Evolutionary conservation across 2,888 invertebrate genomes (phyloP).

Genomic region (Brachyopa scutellaris): DNA sequence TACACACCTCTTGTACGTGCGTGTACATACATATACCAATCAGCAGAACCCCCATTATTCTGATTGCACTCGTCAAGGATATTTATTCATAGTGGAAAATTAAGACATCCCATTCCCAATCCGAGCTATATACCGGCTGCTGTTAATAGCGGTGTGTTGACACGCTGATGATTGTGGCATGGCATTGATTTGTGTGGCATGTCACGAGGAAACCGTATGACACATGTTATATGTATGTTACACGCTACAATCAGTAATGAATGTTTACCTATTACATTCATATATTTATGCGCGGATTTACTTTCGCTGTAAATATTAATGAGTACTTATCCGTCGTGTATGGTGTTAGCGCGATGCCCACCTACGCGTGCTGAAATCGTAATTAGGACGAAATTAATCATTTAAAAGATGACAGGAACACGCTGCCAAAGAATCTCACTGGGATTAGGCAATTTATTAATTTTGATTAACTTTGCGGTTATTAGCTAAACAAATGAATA

Average conservation of each 20-base stretch:
- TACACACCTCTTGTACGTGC: too few relatives aligned
- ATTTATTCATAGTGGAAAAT: slow-evolving; percentile 3
- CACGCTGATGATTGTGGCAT: slow-evolving; percentile 15
- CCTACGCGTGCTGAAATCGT: neutral
- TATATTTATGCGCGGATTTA: slow-evolving; percentile 12
- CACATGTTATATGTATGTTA: neutral
- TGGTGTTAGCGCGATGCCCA: too few relatives aligned
- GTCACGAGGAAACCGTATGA: neutral
- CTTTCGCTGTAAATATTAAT: slow-evolving; percentile 23
- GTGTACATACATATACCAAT: too few relatives aligned
- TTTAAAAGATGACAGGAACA: slow-evolving; percentile 30
- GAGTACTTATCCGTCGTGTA: neutral
- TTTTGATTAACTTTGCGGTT: slow-evolving; percentile 7
- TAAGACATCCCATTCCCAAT: neutral
- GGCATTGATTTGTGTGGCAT: slow-evolving; percentile 40
- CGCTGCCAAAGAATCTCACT: slow-evolving; percentile 11
- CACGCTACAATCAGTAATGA: slow-evolving; percentile 4
- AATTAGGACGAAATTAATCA: slow-evolving; percentile 55
- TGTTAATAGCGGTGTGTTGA: slow-evolving; percentile 25
- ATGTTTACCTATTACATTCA: slow-evolving; percentile 6
- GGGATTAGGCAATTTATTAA: slow-evolving; percentile 14
- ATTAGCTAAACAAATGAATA: slow-evolving; percentile 11
- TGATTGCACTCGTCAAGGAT: neutral
- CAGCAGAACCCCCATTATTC: too few relatives aligned
- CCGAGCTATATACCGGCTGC: neutral